Percentiles rank a stretch among this genome's conserved stretches.
phyloP scores from a whole-genome alignment of 2,113 vertebrate genomes.

The Sorex fumeus region DNA sequence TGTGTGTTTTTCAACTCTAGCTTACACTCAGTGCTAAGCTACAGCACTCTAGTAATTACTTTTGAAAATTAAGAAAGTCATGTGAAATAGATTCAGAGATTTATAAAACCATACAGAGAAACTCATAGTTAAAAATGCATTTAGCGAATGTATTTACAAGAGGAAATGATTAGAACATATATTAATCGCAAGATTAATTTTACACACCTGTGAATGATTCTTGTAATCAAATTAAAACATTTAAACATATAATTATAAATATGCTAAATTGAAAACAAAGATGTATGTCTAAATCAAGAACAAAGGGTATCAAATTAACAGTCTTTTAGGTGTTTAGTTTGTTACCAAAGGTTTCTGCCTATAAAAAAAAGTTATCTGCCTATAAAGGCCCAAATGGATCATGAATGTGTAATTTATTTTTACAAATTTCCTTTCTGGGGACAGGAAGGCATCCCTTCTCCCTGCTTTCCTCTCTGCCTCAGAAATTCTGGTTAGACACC shows the following conservation, averaged over 20 bases:
- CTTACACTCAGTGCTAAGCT: not conserved
- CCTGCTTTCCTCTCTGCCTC: no score
- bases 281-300: conserved; percentile 10
- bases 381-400: not conserved
- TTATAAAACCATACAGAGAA: conserved; percentile 7
- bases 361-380: conserved; percentile 41
- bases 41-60: not conserved
- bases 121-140: conserved; percentile 26
- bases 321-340: conserved; percentile 41
- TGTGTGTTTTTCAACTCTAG: not conserved
- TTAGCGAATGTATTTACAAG: conserved; percentile 39
- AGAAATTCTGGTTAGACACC: no score
- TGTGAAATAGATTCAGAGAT: conserved; percentile 14
- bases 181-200: not conserved
- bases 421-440: conserved; percentile 9
- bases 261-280: conserved; percentile 23
- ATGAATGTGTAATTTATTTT: not conserved
- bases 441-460: no score
- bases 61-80: conserved; percentile 39
- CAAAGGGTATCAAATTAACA: conserved; percentile 35
- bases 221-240: conserved; percentile 35
- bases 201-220: conserved; percentile 21
- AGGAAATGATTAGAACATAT: not conserved
- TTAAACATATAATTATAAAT: conserved; percentile 51
- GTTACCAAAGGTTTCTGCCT: conserved; percentile 48